These are phyloP conservation scores for Callocephalon fimbriatum DNA, from an alignment of 2,113 vertebrate species.

Conservation along the genomic window DNA sequence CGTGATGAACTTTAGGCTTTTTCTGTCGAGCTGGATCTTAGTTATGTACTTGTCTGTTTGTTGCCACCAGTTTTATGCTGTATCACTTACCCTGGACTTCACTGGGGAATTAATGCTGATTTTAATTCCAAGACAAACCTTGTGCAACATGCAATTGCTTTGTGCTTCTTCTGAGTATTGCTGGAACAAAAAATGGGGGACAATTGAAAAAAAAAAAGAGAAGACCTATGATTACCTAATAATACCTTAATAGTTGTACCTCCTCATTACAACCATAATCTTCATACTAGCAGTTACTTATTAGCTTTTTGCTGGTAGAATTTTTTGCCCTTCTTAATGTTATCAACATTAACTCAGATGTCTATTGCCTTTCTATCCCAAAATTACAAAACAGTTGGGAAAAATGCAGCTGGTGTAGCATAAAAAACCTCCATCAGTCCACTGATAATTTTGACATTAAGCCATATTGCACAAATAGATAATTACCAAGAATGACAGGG, in stretches of 20 bases:
- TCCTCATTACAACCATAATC: neutral
- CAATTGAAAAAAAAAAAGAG: neutral
- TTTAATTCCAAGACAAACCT: neutral
- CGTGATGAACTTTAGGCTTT: neutral
- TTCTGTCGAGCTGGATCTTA: neutral
- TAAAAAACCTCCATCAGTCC: constrained; percentile 12
- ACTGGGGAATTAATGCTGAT: neutral
- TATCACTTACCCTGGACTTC: neutral
- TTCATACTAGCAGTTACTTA: neutral
- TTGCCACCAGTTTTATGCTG: neutral
- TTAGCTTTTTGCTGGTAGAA: neutral
- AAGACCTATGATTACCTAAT: neutral
- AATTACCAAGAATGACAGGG: neutral
- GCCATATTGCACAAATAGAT: neutral
- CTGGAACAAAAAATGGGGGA: neutral
- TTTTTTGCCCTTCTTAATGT: neutral
- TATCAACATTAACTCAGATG: neutral
- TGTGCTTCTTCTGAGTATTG: neutral
- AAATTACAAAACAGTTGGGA: constrained; percentile 41
- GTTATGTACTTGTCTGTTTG: neutral
- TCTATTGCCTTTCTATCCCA: neutral
- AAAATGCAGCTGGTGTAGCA: neutral
- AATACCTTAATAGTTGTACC: neutral
- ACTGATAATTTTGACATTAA: constrained; percentile 26
- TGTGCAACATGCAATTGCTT: neutral